phyloP scores from a whole-genome alignment of 2,888 invertebrate species.

The Malthinus seriepunctatus region DNA sequence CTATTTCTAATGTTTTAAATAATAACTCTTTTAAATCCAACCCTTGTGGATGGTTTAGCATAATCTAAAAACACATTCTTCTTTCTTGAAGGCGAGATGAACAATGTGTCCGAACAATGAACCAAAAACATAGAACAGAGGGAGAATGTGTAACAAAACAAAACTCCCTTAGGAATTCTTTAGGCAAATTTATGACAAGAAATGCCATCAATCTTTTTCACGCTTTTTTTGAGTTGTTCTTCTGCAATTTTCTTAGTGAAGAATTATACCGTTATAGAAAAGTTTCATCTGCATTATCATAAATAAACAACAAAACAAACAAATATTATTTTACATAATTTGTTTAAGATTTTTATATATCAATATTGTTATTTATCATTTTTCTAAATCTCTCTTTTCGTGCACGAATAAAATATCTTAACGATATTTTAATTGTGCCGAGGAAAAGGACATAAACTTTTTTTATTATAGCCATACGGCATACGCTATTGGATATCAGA shows the following conservation, averaged over 20 bases:
- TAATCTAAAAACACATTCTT: conserved; percentile 49
- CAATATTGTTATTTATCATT: too few species aligned
- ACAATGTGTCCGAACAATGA: conserved; percentile 46
- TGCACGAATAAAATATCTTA: too few species aligned
- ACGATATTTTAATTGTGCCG: too few species aligned
- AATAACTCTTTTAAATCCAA: conserved; percentile 25
- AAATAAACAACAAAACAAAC: conserved; percentile 31
- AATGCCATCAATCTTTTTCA: conserved; percentile 49
- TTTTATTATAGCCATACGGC: too few species aligned
- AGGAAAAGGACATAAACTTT: too few species aligned
- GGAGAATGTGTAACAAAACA: conserved; percentile 45
- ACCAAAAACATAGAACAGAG: conserved; percentile 46
- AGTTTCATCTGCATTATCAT: conserved; percentile 32
- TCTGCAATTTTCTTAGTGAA: conserved; percentile 25
- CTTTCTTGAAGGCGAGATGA: conserved; percentile 44
- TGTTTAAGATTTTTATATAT: conserved; percentile 10
- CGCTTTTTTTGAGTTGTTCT: conserved; percentile 31
- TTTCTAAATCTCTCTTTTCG: too few species aligned
- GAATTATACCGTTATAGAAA: conserved; percentile 28
- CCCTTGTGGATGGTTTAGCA: conserved; percentile 40
- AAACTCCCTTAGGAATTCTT: conserved; percentile 47
- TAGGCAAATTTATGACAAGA: conserved; percentile 52
- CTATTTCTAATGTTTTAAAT: conserved; percentile 18
- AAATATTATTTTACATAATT: conserved; percentile 21
- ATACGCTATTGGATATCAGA: too few species aligned